phyloP scores from a whole-genome alignment of 2,113 vertebrate species.

The Pseudorectes ferrugineus region DNA sequence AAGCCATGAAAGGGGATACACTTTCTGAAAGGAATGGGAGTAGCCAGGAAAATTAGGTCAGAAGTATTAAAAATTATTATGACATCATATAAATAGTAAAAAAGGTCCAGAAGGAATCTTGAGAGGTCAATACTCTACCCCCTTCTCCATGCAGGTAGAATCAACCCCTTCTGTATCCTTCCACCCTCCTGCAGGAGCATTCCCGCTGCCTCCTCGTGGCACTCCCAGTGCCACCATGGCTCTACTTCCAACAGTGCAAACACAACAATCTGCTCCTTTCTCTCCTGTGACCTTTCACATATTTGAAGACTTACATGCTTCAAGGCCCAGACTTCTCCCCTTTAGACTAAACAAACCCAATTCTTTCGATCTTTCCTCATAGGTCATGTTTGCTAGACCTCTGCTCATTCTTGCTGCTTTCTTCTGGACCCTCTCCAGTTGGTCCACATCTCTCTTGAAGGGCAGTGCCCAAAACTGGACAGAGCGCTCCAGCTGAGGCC shows the following conservation, averaged over 20 bases:
- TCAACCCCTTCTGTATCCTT: not conserved
- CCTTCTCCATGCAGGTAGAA: not conserved
- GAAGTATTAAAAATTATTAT: not conserved
- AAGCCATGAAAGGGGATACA: not conserved
- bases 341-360: conserved; percentile 62
- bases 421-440: conserved; percentile 43
- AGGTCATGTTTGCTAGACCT: conserved; percentile 66
- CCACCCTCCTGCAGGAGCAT: not conserved
- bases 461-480: conserved; percentile 17
- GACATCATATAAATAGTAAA: not conserved
- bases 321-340: conserved; percentile 22
- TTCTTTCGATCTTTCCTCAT: conserved; percentile 47
- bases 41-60: not conserved
- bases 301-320: conserved; percentile 3
- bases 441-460: not conserved
- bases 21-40: not conserved
- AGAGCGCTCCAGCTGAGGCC: not conserved
- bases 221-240: not conserved
- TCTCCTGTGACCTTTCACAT: not conserved
- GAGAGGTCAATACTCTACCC: not conserved
- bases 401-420: conserved; percentile 47
- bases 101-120: not conserved
- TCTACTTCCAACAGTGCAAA: not conserved
- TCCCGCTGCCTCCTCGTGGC: not conserved
- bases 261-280: not conserved